Conservation (phyloP, 1,140 invertebrate species). For the Intoshia linei region DNA sequence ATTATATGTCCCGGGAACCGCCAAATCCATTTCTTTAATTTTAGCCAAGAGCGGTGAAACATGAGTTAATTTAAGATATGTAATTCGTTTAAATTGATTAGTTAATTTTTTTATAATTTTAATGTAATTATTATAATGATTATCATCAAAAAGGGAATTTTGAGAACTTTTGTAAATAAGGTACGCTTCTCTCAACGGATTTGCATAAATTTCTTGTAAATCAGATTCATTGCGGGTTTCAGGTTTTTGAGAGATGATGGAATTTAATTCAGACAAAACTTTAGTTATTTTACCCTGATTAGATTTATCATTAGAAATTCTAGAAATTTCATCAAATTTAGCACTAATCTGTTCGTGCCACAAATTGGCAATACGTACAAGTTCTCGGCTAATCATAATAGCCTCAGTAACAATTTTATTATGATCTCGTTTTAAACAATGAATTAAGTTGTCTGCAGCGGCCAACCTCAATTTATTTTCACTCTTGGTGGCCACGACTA, state of each 20-base stretch:
- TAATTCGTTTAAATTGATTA: conserved; percentile 18
- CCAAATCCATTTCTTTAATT: conserved; percentile 60
- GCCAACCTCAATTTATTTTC: conserved; percentile 42
- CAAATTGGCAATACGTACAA: conserved; percentile 80
- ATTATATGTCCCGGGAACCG: conserved; percentile 66
- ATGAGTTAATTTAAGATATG: conserved; percentile 47
- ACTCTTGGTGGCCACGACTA: conserved; percentile 84
- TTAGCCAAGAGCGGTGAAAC: conserved; percentile 59
- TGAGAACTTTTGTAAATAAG: no score
- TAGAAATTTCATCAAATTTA: neutral
- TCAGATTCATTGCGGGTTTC: no score
- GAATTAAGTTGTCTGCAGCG: conserved; percentile 54
- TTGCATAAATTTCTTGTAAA: no score
- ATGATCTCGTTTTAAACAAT: no score
- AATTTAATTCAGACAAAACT: conserved; percentile 2
- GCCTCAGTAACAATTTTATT: neutral
- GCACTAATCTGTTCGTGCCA: conserved; percentile 54
- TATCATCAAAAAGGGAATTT: no score
- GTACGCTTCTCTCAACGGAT: no score
- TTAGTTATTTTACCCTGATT: neutral
- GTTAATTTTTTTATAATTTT: no score
- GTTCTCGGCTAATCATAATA: conserved; percentile 50
- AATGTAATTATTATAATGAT: no score
- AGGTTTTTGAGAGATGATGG: no score
- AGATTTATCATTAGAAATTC: conserved; percentile 4